Percentiles rank a stretch among this genome's conserved stretches.
Evolutionary conservation across 1,140 invertebrate genomes (phyloP).

Genomic region (Phthorimaea operculella): DNA sequence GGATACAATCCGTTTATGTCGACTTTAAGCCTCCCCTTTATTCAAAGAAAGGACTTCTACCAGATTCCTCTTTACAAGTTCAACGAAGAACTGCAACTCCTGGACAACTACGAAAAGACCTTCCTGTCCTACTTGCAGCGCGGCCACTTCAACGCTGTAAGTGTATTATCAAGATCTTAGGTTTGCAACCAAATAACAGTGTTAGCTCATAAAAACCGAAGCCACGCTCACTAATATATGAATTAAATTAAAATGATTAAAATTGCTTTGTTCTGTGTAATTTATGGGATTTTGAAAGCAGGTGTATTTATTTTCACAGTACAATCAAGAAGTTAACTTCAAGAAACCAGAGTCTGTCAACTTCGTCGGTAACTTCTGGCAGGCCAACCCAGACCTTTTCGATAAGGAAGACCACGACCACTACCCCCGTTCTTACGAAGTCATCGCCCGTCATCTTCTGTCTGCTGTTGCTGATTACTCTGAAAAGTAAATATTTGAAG

Average conservation of each 20-base stretch:
- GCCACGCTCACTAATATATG: too few relatives aligned
- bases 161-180: too few relatives aligned
- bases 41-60: conserved; percentile 42
- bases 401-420: conserved; percentile 70
- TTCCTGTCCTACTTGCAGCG: conserved; percentile 47
- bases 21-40: conserved; percentile 32
- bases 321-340: conserved; percentile 54
- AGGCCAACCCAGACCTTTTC: conserved; percentile 74
- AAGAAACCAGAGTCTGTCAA: conserved; percentile 68
- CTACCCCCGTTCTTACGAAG: conserved; percentile 68
- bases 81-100: conserved; percentile 38
- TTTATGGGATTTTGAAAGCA: too few relatives aligned
- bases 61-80: conserved; percentile 36
- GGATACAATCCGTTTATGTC: conserved; percentile 69
- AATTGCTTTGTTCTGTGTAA: too few relatives aligned
- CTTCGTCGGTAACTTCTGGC: conserved; percentile 75
- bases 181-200: not conserved
- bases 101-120: conserved; percentile 45
- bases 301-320: too few relatives aligned
- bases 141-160: conserved; percentile 48
- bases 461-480: conserved; percentile 35
- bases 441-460: conserved; percentile 60
- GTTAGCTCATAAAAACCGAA: too few relatives aligned
- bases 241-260: too few relatives aligned
- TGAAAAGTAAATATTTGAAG: conserved; percentile 31